Percentiles rank a stretch among this genome's conserved stretches.
phyloP scores from a whole-genome alignment of 2,113 vertebrate genomes.

The Lophochroa leadbeateri region DNA sequence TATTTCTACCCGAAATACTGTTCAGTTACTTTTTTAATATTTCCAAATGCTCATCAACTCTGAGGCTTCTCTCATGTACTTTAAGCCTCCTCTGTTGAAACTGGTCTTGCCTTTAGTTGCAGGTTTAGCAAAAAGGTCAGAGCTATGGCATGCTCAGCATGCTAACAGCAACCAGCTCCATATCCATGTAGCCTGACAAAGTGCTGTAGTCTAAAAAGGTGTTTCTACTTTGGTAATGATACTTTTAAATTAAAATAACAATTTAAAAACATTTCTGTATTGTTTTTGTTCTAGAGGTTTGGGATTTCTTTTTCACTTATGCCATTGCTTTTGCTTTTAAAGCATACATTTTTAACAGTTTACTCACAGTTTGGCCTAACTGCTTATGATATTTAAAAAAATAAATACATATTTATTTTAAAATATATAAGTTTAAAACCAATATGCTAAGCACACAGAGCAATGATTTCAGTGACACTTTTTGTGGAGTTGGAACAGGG shows the following conservation, averaged over 20 bases:
- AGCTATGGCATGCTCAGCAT: background rate
- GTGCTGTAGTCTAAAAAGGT: background rate
- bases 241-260: background rate
- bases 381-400: background rate
- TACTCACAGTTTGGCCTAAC: background rate
- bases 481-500: background rate
- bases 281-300: background rate
- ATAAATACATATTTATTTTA: background rate
- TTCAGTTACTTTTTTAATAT: background rate
- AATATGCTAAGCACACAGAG: background rate
- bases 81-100: background rate
- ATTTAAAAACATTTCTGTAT: background rate
- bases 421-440: background rate
- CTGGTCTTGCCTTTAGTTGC: slow-evolving; percentile 17
- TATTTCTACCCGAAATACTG: background rate
- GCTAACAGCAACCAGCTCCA: background rate
- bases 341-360: background rate
- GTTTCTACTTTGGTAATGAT: background rate
- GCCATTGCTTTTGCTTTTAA: background rate
- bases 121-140: background rate
- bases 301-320: background rate
- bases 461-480: slow-evolving; percentile 25
- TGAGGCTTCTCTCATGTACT: background rate
- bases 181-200: background rate
- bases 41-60: background rate